These are phyloP conservation scores for Notolabrus celidotus DNA, from an alignment of 2,797 vertebrate species.

Conservation along the genomic window DNA sequence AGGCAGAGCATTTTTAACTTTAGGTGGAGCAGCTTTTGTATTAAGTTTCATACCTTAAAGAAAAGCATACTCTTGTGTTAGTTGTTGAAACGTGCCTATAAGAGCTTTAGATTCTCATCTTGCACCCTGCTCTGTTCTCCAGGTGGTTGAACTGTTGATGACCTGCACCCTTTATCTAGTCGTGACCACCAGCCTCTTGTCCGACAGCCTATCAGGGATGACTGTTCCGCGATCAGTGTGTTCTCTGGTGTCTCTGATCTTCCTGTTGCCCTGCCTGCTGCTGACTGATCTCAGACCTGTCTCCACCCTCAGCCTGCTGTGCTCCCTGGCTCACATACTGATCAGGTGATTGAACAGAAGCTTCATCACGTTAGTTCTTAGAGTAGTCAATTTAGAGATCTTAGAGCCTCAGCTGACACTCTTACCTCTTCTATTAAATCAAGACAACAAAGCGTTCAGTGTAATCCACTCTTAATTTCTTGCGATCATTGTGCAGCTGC, in stretches of 20 bases:
- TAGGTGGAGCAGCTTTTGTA: too few species aligned
- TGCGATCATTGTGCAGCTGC: slow-evolving; percentile 42
- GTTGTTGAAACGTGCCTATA: neutral
- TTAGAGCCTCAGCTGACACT: slow-evolving; percentile 6
- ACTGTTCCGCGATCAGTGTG: slow-evolving; percentile 80
- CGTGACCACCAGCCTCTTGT: slow-evolving; percentile 84
- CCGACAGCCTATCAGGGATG: slow-evolving; percentile 79
- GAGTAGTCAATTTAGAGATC: neutral
- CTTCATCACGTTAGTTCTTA: neutral
- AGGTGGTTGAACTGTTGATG: slow-evolving; percentile 86
- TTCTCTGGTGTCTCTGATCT: slow-evolving; percentile 80
- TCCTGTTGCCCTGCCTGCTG: slow-evolving; percentile 84
- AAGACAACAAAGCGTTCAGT: neutral
- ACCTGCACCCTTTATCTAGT: slow-evolving; percentile 87
- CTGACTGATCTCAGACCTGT: slow-evolving; percentile 86
- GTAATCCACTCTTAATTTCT: slow-evolving; percentile 30
- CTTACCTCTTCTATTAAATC: slow-evolving; percentile 12
- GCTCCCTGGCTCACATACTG: slow-evolving; percentile 88
- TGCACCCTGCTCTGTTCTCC: slow-evolving; percentile 1
- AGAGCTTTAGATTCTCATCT: neutral
- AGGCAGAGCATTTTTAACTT: too few species aligned
- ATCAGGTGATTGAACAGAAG: slow-evolving; percentile 72
- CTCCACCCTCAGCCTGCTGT: slow-evolving; percentile 87
- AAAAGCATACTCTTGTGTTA: neutral
- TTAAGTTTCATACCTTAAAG: neutral